A percentile compares a stretch with the other conserved stretches of the same genome.
phyloP scores from a whole-genome alignment of 2,888 invertebrate species.

The Escarpia spicata region DNA sequence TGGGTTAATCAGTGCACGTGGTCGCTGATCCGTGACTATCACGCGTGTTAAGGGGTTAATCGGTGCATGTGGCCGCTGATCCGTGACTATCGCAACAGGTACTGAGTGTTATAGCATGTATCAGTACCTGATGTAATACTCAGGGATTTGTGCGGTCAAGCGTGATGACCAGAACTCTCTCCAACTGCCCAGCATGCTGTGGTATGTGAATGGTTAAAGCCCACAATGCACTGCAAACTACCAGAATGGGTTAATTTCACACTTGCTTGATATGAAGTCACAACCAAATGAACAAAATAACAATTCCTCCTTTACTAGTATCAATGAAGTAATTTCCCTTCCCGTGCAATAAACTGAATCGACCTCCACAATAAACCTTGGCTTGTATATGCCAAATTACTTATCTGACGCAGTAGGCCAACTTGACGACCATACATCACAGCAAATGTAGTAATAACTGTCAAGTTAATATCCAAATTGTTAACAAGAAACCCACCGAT shows the following conservation, averaged over 20 bases:
- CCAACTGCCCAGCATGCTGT: constrained; percentile 13
- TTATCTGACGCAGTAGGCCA: not conserved
- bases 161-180: not conserved
- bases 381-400: not conserved
- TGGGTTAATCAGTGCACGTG: constrained; percentile 6
- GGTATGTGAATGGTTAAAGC: not conserved
- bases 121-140: constrained; percentile 99
- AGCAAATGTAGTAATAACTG: constrained; percentile 1
- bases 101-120: constrained; percentile 75
- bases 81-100: constrained; percentile 71
- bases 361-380: not conserved
- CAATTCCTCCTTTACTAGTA: not conserved
- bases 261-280: not conserved
- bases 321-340: not conserved
- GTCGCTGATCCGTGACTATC: not conserved
- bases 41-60: not conserved
- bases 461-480: not conserved
- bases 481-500: not conserved
- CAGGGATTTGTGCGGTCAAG: constrained; percentile 66
- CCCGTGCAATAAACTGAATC: not conserved
- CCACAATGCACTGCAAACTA: not conserved
- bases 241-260: not conserved
- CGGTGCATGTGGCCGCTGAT: constrained; percentile 18
- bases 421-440: not conserved
- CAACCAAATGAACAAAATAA: not conserved